Evolutionary conservation across 1,140 invertebrate species (phyloP).

Genomic region (Agrypnia vestita): DNA sequence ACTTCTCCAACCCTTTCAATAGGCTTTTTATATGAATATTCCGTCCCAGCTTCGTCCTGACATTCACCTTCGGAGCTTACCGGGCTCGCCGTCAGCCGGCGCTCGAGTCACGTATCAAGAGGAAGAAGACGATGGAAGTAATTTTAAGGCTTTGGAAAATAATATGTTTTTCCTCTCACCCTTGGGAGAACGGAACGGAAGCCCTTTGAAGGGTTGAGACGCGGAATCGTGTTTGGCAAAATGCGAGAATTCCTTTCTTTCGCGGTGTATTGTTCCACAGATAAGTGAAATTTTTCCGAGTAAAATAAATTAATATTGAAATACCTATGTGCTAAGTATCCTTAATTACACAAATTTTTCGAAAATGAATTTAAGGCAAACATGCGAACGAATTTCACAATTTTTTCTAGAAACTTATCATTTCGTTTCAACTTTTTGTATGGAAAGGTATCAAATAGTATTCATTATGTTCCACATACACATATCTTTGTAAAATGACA

Average conservation of each 20-base stretch:
- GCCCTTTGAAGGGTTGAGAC: not conserved
- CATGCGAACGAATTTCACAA: too few relatives aligned
- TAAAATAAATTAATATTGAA: not conserved
- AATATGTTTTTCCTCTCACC: slow-evolving; percentile 5
- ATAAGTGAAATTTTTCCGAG: not conserved
- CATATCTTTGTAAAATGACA: too few relatives aligned
- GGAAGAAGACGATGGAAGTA: slow-evolving; percentile 30
- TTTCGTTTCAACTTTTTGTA: too few relatives aligned
- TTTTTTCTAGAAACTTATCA: too few relatives aligned
- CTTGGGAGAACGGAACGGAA: not conserved
- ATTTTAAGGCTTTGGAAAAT: slow-evolving; percentile 38
- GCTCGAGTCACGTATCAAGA: slow-evolving; percentile 33
- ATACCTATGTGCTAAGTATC: too few relatives aligned
- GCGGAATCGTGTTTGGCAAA: not conserved
- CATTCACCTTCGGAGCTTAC: not conserved
- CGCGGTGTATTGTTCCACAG: not conserved
- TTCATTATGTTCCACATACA: too few relatives aligned
- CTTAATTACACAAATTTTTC: too few relatives aligned
- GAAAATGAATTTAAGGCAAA: too few relatives aligned
- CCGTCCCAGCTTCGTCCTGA: not conserved
- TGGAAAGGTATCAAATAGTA: too few relatives aligned
- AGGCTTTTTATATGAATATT: slow-evolving; percentile 20
- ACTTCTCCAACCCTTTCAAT: slow-evolving; percentile 5
- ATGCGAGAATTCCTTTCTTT: not conserved
- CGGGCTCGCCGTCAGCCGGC: slow-evolving; percentile 5